Percentiles rank a stretch among this genome's conserved stretches.
Evolutionary conservation across 2,888 invertebrate species (phyloP).

Genomic region (Plemyria rubiginata): DNA sequence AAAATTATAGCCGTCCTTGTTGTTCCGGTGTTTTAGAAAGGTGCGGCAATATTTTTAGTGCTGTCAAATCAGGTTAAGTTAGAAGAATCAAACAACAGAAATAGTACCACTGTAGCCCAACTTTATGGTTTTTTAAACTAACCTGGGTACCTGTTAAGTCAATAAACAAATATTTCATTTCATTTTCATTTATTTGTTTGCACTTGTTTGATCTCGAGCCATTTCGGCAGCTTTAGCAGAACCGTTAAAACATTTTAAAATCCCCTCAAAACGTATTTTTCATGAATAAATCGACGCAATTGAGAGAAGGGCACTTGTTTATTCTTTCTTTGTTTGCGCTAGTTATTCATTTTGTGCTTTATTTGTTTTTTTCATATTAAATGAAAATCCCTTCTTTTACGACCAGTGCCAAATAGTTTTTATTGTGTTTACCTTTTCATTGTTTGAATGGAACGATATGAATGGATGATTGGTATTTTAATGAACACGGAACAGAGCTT

Average conservation of each 20-base stretch:
- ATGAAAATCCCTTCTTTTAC: conserved; percentile 20
- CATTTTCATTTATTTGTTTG: background rate
- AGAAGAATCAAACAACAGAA: too few species aligned
- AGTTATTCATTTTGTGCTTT: conserved; percentile 23
- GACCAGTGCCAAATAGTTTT: conserved; percentile 26
- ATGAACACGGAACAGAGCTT: too few species aligned
- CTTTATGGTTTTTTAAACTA: too few species aligned
- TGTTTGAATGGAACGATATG: conserved; percentile 3
- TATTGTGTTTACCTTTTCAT: conserved; percentile 24
- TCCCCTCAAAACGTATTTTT: conserved; percentile 14
- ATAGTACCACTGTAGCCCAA: too few species aligned
- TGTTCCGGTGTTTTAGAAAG: too few species aligned
- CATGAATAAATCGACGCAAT: conserved; percentile 21
- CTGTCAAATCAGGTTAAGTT: too few species aligned
- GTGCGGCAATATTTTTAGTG: too few species aligned
- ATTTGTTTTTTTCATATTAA: conserved; percentile 22
- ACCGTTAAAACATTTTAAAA: conserved; percentile 6
- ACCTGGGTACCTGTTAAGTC: too few species aligned
- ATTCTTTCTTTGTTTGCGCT: conserved; percentile 26
- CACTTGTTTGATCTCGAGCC: background rate
- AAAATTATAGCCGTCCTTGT: too few species aligned
- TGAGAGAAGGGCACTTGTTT: conserved; percentile 27
- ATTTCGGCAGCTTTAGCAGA: background rate
- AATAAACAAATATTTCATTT: background rate
- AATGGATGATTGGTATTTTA: background rate